A percentile compares a stretch with the other conserved stretches of the same genome.
Evolutionary conservation across 2,113 vertebrate genomes (phyloP).

Genomic region (Larimichthys crocea): DNA sequence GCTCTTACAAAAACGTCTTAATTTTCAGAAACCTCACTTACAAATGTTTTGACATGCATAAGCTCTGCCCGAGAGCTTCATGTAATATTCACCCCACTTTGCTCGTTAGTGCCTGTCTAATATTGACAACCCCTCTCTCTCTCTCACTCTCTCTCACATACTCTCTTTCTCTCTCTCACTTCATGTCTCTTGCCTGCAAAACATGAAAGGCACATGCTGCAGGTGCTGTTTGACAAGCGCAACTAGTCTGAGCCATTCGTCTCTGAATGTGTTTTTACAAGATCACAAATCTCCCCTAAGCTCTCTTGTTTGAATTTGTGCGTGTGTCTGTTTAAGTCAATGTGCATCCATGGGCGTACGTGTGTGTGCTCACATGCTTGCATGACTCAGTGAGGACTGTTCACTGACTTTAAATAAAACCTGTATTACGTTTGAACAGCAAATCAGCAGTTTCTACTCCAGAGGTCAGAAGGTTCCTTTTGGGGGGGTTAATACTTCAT

Average conservation of each 20-base stretch:
- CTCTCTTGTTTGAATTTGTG: constrained; percentile 56
- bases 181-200: constrained; percentile 25
- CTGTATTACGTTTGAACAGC: constrained; percentile 50
- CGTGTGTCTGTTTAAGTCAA: constrained; percentile 45
- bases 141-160: constrained; percentile 1
- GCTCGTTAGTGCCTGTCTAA: constrained; percentile 63
- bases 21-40: constrained; percentile 24
- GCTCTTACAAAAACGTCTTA: background rate
- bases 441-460: constrained; percentile 24
- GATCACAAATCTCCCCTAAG: constrained; percentile 75
- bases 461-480: constrained; percentile 35
- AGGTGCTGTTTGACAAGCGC: constrained; percentile 78
- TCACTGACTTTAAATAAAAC: constrained; percentile 51
- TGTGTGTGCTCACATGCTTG: constrained; percentile 44
- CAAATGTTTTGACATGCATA: constrained; percentile 66
- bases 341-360: constrained; percentile 49
- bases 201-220: constrained; percentile 62
- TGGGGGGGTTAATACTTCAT: background rate
- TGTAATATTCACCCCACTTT: constrained; percentile 33
- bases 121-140: constrained; percentile 39
- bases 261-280: constrained; percentile 74
- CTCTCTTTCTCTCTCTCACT: background rate
- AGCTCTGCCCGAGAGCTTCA: constrained; percentile 41
- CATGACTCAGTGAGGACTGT: constrained; percentile 52
- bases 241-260: constrained; percentile 66